Evolutionary conservation across 2,113 vertebrate species (phyloP).

Genomic region (Bettongia penicillata): DNA sequence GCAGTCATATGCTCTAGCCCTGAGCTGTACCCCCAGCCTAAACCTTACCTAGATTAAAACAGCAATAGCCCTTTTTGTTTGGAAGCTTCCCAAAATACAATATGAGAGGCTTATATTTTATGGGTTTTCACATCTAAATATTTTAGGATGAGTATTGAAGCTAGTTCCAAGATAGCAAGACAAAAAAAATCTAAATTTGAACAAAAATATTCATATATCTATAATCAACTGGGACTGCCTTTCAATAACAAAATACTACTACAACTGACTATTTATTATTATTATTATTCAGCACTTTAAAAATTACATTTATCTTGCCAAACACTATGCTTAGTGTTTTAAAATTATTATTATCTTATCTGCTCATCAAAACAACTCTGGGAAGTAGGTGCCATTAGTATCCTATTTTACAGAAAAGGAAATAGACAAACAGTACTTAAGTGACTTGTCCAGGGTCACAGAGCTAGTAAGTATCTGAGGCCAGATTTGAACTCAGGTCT

Average conservation of each 20-base stretch:
- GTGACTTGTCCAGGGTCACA: not conserved
- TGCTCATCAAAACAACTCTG: not conserved
- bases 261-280: not conserved
- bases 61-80: not conserved
- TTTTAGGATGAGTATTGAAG: not conserved
- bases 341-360: not conserved
- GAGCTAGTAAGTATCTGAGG: not conserved
- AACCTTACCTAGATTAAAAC: not conserved
- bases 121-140: not conserved
- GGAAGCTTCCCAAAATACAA: not conserved
- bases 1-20: not conserved
- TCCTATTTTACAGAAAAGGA: not conserved
- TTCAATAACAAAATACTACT: not conserved
- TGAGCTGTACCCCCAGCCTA: not conserved
- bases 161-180: not conserved
- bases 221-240: not conserved
- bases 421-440: not conserved
- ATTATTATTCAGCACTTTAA: not conserved
- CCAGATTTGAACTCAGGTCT: slow-evolving; percentile 25
- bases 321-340: not conserved
- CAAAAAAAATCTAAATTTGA: not conserved
- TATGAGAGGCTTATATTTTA: not conserved
- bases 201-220: not conserved
- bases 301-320: not conserved
- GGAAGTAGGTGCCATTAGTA: not conserved